These are phyloP conservation scores for Dromaius novaehollandiae DNA, from an alignment of 2,113 vertebrate species.

Conservation along the genomic window DNA sequence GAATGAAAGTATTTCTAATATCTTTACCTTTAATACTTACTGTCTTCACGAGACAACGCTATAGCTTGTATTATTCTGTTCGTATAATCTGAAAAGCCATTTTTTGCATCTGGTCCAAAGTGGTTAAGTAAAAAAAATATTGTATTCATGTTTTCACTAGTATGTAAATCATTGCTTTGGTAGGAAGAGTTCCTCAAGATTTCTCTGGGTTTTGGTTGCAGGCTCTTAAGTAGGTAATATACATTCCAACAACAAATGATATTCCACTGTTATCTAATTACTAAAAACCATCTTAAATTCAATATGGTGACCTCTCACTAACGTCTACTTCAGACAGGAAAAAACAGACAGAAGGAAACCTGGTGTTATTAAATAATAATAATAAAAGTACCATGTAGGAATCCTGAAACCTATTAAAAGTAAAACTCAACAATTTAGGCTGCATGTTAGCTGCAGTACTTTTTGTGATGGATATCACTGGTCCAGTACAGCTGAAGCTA, in stretches of 20 bases:
- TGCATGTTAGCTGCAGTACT: background rate
- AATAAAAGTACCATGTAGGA: background rate
- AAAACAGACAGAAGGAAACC: background rate
- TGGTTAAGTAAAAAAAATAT: background rate
- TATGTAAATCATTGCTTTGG: background rate
- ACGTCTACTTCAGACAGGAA: background rate
- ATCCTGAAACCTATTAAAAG: background rate
- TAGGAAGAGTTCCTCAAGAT: background rate
- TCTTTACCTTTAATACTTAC: background rate
- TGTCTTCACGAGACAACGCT: background rate
- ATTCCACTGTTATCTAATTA: background rate
- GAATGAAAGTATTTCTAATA: background rate
- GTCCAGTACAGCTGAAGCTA: background rate
- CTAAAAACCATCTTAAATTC: background rate
- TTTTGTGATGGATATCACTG: background rate
- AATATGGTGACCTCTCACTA: background rate
- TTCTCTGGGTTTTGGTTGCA: background rate
- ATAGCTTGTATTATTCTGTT: background rate
- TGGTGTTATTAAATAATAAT: background rate
- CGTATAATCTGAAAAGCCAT: background rate
- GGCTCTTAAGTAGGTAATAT: background rate
- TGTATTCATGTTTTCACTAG: background rate
- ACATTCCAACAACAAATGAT: background rate
- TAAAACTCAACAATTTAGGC: background rate
- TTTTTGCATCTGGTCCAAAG: background rate